Evolutionary conservation across 2,888 invertebrate species (phyloP).

Genomic region (Lymantria monacha): DNA sequence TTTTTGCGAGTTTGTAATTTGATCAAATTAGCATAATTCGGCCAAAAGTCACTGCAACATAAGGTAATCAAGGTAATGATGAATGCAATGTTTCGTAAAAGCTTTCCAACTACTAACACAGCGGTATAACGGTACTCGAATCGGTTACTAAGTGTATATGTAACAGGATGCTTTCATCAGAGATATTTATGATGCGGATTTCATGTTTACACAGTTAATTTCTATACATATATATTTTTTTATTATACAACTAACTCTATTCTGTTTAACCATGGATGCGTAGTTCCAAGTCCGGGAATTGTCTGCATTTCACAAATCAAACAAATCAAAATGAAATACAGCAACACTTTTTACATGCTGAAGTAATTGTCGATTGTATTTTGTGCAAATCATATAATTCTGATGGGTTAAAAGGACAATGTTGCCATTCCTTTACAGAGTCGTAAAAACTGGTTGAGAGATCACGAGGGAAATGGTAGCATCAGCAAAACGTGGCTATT

Average conservation of each 20-base stretch:
- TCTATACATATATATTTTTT: neutral
- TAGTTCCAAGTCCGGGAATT: neutral
- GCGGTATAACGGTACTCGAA: conserved; percentile 18
- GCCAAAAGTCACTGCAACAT: neutral
- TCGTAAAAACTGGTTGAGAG: too few relatives aligned
- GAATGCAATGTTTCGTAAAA: conserved; percentile 4
- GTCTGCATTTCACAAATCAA: neutral
- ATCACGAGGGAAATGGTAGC: too few relatives aligned
- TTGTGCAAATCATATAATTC: too few relatives aligned
- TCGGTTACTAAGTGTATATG: conserved; percentile 24
- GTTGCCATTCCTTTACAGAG: too few relatives aligned
- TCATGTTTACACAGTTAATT: neutral
- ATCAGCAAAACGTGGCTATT: too few relatives aligned
- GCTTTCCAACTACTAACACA: conserved; percentile 13
- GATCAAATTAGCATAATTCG: neutral
- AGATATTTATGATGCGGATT: neutral
- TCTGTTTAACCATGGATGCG: neutral
- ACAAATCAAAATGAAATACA: neutral
- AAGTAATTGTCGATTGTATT: too few relatives aligned
- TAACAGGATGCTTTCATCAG: conserved; percentile 31
- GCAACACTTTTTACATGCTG: too few relatives aligned
- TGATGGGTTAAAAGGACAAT: too few relatives aligned
- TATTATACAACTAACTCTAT: neutral
- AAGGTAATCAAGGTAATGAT: neutral
- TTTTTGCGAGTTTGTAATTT: too few relatives aligned